A percentile compares a stretch with the other conserved stretches of the same genome.
These are phyloP conservation scores for Natator depressus DNA, from an alignment of 2,113 vertebrate species.

Conservation along the genomic window DNA sequence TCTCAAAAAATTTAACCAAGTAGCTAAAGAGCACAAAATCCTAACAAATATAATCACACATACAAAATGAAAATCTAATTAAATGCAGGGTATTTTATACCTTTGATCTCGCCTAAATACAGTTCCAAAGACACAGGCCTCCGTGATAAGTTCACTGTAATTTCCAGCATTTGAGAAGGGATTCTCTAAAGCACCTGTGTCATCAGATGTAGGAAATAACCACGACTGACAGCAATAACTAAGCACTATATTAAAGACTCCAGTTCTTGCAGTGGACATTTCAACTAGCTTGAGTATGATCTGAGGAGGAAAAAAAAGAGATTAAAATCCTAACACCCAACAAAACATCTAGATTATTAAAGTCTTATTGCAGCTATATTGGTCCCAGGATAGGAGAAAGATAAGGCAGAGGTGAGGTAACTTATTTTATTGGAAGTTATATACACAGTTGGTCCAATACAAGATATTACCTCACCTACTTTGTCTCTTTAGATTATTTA, in stretches of 20 bases:
- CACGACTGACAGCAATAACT: conserved; percentile 89
- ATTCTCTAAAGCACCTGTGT: conserved; percentile 10
- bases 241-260: conserved; percentile 89
- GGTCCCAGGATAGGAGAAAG: background rate
- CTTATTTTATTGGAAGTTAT: background rate
- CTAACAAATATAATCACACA: background rate
- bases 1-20: background rate
- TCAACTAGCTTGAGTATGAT: conserved; percentile 86
- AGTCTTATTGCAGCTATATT: background rate
- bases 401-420: background rate
- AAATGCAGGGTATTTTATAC: conserved; percentile 68
- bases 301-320: conserved; percentile 73
- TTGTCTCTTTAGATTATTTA: background rate
- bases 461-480: background rate
- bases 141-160: conserved; percentile 84
- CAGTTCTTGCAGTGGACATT: conserved; percentile 88
- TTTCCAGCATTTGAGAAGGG: conserved; percentile 80
- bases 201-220: conserved; percentile 71
- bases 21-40: background rate
- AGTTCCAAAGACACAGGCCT: conserved; percentile 91
- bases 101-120: conserved; percentile 94
- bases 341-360: background rate
- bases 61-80: background rate
- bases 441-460: background rate
- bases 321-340: background rate